Conservation (phyloP, 2,888 invertebrate genomes). For the Mythimna albipuncta region DNA sequence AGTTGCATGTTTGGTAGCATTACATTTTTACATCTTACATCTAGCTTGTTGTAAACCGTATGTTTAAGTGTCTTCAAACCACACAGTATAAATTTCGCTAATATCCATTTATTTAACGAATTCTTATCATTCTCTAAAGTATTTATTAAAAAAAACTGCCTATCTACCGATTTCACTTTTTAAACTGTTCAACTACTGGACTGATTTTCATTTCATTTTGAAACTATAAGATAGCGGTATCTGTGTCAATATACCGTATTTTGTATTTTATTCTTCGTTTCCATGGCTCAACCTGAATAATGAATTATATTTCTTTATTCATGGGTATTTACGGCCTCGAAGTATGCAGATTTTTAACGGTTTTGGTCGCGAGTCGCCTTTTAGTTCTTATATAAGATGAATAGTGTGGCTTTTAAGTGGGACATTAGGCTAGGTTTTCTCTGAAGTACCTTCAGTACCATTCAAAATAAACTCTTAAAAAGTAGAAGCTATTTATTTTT, state of each 20-base stretch:
- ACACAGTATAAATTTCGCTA: not conserved
- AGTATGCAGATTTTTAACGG: constrained; percentile 65
- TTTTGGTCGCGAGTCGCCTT: constrained; percentile 29
- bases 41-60: not conserved
- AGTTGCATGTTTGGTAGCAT: not conserved
- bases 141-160: not conserved
- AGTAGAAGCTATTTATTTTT: not conserved
- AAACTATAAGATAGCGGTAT: constrained; percentile 42
- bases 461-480: constrained; percentile 3
- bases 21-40: too few relatives aligned
- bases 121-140: not conserved
- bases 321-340: constrained; percentile 58
- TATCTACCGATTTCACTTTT: constrained; percentile 4
- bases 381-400: constrained; percentile 51
- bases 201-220: constrained; percentile 27
- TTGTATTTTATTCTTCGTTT: constrained; percentile 60
- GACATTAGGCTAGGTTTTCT: constrained; percentile 15
- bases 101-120: too few relatives aligned
- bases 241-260: constrained; percentile 70
- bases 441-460: not conserved
- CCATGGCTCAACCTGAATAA: constrained; percentile 65
- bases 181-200: not conserved
- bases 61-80: not conserved
- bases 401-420: constrained; percentile 30
- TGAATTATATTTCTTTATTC: constrained; percentile 68